phyloP scores from a whole-genome alignment of 2,888 invertebrate species.

The Caenorhabditis doughertyi region DNA sequence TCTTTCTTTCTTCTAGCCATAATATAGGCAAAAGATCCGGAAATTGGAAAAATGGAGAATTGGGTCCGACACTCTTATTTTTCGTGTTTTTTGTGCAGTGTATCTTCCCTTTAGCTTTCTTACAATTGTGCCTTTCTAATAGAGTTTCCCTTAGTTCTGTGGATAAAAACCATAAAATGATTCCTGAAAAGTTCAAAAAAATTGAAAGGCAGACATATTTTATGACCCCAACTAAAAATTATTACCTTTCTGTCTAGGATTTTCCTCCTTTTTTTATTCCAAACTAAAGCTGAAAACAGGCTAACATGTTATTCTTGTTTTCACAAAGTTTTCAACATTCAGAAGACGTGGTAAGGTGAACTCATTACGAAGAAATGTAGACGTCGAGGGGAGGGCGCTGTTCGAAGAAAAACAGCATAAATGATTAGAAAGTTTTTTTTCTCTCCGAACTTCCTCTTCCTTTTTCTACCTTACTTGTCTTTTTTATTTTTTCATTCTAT shows the following conservation, averaged over 20 bases:
- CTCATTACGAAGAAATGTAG: constrained; percentile 2
- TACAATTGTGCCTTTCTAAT: too few species aligned
- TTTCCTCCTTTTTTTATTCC: neutral
- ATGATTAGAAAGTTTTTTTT: neutral
- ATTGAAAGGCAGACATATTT: too few species aligned
- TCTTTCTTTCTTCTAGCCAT: neutral
- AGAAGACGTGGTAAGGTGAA: neutral
- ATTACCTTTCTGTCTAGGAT: too few species aligned
- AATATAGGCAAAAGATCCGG: constrained; percentile 1
- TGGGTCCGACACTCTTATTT: neutral
- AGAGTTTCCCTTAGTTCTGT: neutral
- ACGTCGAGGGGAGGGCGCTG: constrained; percentile 11
- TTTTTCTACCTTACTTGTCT: neutral
- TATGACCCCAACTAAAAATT: too few species aligned
- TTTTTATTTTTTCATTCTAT: too few species aligned
- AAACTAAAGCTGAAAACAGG: too few species aligned
- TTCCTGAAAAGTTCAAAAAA: too few species aligned
- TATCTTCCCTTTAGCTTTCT: neutral
- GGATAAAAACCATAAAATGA: neutral
- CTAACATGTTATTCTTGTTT: too few species aligned
- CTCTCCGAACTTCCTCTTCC: neutral
- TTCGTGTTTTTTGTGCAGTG: neutral
- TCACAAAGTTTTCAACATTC: too few species aligned
- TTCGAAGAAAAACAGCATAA: constrained; percentile 4
- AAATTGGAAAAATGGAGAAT: neutral